A percentile compares a stretch with the other conserved stretches of the same genome.
Conservation (phyloP, 2,888 invertebrate species). For the Emesis russula region DNA sequence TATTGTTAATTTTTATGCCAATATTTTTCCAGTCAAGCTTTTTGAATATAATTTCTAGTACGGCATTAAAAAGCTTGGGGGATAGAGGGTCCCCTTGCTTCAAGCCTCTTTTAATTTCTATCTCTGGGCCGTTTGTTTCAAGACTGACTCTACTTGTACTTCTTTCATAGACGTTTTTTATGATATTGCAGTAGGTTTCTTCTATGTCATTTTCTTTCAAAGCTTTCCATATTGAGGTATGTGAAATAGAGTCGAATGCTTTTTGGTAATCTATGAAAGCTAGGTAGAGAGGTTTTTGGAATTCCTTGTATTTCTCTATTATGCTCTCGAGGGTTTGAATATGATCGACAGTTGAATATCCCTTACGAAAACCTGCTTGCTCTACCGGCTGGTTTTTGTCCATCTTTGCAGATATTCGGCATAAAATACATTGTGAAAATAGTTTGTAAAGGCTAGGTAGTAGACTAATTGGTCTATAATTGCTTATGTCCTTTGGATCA, state of each 20-base stretch:
- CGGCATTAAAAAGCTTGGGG: constrained; percentile 9
- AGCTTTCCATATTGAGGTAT: background rate
- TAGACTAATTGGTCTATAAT: too few relatives aligned
- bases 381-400: too few relatives aligned
- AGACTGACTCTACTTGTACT: background rate
- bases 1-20: background rate
- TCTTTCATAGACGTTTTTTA: background rate
- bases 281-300: too few relatives aligned
- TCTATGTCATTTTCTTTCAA: background rate
- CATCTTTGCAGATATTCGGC: too few relatives aligned
- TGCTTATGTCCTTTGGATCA: too few relatives aligned
- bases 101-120: background rate
- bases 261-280: too few relatives aligned
- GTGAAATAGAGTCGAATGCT: too few relatives aligned
- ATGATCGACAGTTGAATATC: too few relatives aligned
- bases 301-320: too few relatives aligned
- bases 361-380: too few relatives aligned
- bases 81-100: constrained; percentile 1
- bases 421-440: too few relatives aligned
- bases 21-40: background rate
- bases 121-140: background rate
- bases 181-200: background rate
- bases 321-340: background rate
- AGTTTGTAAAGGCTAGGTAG: too few relatives aligned
- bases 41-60: constrained; percentile 17